Conservation (phyloP, 2,888 invertebrate genomes). For the Ennomos fuscantarius region DNA sequence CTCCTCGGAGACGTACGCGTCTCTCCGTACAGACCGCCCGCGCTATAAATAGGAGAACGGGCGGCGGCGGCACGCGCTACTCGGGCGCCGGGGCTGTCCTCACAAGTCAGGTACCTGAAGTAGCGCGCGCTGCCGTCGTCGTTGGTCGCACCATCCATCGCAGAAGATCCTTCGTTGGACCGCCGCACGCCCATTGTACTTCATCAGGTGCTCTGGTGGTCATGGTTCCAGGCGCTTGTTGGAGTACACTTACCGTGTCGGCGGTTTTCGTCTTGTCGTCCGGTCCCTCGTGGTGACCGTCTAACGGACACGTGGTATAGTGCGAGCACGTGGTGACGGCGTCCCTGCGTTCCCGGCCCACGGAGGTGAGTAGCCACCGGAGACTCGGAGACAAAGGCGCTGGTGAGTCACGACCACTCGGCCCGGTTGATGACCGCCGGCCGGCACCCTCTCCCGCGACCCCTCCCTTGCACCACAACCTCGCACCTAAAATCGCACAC, state of each 20-base stretch:
- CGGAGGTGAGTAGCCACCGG: slow-evolving; percentile 54
- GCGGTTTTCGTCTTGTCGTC: slow-evolving; percentile 73
- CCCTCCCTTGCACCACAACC: slow-evolving; percentile 62
- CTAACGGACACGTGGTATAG: slow-evolving; percentile 42
- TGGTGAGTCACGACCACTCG: slow-evolving; percentile 72
- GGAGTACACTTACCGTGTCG: slow-evolving; percentile 99
- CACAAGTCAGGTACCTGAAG: slow-evolving; percentile 99
- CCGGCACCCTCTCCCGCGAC: slow-evolving; percentile 50
- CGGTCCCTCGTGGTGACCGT: slow-evolving; percentile 37
- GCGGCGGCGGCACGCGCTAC: slow-evolving; percentile 91
- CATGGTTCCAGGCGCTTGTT: slow-evolving; percentile 97
- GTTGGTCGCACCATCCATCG: slow-evolving; percentile 37
- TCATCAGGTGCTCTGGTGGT: slow-evolving; percentile 99
- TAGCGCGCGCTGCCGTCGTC: slow-evolving; percentile 95
- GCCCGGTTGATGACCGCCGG: slow-evolving; percentile 70
- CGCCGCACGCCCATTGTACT: slow-evolving; percentile 99
- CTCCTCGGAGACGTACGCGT: slow-evolving; percentile 65
- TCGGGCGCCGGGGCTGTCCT: slow-evolving; percentile 94
- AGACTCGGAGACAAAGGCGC: slow-evolving; percentile 63
- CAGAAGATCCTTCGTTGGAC: slow-evolving; percentile 86
- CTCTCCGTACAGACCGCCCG: slow-evolving; percentile 48
- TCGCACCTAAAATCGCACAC: slow-evolving; percentile 70
- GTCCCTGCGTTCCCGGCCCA: slow-evolving; percentile 38
- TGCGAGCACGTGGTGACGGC: slow-evolving; percentile 55
- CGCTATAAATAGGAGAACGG: slow-evolving; percentile 69